Evolutionary conservation across 2,113 vertebrate genomes (phyloP).

Genomic region (Aepyceros melampus): DNA sequence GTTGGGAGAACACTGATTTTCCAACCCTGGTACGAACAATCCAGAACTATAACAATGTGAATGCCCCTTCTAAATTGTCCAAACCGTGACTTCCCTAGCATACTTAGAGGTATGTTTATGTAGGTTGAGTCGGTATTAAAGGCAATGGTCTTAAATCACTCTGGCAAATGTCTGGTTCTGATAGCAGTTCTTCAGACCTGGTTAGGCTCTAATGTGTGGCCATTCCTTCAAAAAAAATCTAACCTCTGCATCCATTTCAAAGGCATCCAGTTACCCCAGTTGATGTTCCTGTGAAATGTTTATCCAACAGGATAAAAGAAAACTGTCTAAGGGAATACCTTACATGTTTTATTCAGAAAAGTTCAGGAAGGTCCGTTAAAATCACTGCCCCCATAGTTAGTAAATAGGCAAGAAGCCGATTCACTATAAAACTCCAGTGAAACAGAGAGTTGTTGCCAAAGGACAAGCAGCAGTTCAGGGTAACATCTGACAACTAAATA

Average conservation of each 20-base stretch:
- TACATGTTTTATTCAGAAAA: background rate
- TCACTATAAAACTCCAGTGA: background rate
- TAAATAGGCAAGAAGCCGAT: background rate
- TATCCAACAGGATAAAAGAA: background rate
- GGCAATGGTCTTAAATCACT: background rate
- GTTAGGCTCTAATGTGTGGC: background rate
- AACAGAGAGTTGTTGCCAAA: background rate
- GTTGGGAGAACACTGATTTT: background rate
- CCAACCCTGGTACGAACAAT: background rate
- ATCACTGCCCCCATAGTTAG: background rate
- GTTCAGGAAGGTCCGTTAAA: background rate
- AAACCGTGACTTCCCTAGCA: background rate
- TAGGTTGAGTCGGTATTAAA: background rate
- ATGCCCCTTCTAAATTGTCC: background rate
- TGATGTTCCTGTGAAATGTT: conserved; percentile 1
- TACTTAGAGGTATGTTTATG: background rate
- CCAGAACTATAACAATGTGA: background rate
- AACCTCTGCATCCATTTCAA: background rate
- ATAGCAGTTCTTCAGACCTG: background rate
- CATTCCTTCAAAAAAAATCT: background rate
- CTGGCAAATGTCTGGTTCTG: background rate
- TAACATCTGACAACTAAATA: background rate
- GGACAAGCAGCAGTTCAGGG: background rate
- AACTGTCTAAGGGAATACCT: background rate
- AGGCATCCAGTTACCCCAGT: background rate